Percentiles rank a stretch among this genome's conserved stretches.
These are phyloP conservation scores for Drosophila neoperkinsi DNA, from an alignment of 2,888 invertebrate species.

Conservation along the genomic window DNA sequence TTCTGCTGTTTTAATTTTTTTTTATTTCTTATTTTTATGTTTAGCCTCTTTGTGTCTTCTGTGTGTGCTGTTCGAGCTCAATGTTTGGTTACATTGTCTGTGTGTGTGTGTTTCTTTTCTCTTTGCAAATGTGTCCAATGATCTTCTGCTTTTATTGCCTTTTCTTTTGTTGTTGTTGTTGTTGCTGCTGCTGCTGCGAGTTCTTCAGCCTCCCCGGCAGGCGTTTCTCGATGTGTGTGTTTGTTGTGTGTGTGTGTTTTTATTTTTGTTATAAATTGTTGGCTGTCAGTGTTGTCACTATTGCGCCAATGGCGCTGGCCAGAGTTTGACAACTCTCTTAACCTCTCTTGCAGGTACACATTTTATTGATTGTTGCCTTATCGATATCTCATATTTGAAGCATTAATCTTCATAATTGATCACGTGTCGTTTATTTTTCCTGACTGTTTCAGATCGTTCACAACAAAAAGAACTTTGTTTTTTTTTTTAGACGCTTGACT, in stretches of 20 bases:
- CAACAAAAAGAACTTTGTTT: not conserved
- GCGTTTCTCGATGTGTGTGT: constrained; percentile 19
- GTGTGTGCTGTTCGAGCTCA: constrained; percentile 33
- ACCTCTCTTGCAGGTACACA: constrained; percentile 16
- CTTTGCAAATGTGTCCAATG: constrained; percentile 70
- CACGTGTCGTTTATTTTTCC: not conserved
- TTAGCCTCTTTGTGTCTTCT: constrained; percentile 52
- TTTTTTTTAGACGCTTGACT: not conserved
- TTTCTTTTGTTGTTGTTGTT: constrained; percentile 51
- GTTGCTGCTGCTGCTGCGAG: constrained; percentile 22
- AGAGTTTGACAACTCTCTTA: constrained; percentile 60
- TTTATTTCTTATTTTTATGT: constrained; percentile 38
- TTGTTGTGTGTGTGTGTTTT: constrained; percentile 19
- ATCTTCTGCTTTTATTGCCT: constrained; percentile 67
- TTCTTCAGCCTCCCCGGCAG: constrained; percentile 48
- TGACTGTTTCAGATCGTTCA: not conserved
- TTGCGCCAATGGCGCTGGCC: constrained; percentile 38
- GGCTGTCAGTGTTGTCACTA: constrained; percentile 51
- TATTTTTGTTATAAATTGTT: constrained; percentile 46
- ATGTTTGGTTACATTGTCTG: constrained; percentile 49
- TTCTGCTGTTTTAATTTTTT: constrained; percentile 22
- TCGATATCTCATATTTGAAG: constrained; percentile 12
- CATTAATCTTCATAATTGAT: constrained; percentile 3
- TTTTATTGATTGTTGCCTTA: constrained; percentile 13
- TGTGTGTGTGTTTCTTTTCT: constrained; percentile 27